Evolutionary conservation across 1,140 invertebrate species (phyloP).

Genomic region (Chymomyza costata): DNA sequence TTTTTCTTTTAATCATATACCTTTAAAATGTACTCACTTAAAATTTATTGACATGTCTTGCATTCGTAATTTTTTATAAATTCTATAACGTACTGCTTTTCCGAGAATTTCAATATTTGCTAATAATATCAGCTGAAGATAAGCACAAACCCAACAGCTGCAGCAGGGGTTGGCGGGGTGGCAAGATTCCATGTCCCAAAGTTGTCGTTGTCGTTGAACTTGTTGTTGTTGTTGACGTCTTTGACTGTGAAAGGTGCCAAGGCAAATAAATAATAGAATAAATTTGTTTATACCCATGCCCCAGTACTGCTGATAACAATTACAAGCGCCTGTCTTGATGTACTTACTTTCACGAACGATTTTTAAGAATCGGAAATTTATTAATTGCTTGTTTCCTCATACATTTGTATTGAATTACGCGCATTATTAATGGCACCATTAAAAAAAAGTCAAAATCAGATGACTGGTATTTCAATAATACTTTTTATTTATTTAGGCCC

Average conservation of each 20-base stretch:
- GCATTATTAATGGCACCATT: constrained; percentile 27
- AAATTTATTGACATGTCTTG: constrained; percentile 15
- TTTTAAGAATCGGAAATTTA: constrained; percentile 12
- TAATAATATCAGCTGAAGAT: constrained; percentile 35
- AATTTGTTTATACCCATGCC: constrained; percentile 41
- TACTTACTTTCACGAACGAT: constrained; percentile 2
- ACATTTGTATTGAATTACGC: constrained; percentile 50
- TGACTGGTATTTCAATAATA: background rate
- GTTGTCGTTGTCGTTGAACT: constrained; percentile 10
- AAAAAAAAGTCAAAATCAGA: no score
- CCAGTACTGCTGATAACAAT: constrained; percentile 27
- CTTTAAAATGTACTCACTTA: background rate
- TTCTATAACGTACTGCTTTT: constrained; percentile 20
- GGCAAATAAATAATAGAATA: constrained; percentile 38
- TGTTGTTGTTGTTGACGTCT: no score
- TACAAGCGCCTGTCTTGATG: constrained; percentile 2
- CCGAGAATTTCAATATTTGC: constrained; percentile 46
- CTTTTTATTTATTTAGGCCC: constrained; percentile 40
- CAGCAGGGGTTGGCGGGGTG: no score
- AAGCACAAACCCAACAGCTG: constrained; percentile 15
- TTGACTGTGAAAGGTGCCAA: constrained; percentile 28
- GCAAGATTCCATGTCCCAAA: no score
- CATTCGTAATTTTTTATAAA: constrained; percentile 24
- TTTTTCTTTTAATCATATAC: no score
- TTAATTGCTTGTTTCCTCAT: constrained; percentile 44